Conservation (phyloP, 2,888 invertebrate species). For the Philaethria dido region DNA sequence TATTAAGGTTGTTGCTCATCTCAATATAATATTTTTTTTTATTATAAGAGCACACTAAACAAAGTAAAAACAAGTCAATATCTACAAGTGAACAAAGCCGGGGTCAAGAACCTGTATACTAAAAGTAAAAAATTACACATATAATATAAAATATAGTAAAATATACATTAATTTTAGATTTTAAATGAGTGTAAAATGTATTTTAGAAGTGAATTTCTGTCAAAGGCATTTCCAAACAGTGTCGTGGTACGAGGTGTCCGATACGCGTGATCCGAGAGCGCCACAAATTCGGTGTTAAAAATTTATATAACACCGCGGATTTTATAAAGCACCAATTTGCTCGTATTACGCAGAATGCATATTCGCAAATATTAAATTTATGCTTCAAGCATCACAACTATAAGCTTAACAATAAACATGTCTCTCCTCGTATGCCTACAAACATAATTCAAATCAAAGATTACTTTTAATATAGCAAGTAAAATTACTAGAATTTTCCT, state of each 20-base stretch:
- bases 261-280: conserved; percentile 66
- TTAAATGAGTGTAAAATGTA: neutral
- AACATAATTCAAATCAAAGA: no score
- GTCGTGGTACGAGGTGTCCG: conserved; percentile 65
- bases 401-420: neutral
- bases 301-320: conserved; percentile 69
- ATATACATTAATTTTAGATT: neutral
- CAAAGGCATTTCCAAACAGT: conserved; percentile 31
- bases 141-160: neutral
- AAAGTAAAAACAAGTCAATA: neutral
- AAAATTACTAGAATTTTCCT: neutral
- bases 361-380: conserved; percentile 10
- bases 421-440: no score
- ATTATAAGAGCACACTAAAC: neutral
- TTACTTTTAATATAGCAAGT: neutral
- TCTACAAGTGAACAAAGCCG: conserved; percentile 5
- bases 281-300: conserved; percentile 73
- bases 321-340: conserved; percentile 50
- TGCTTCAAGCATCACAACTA: neutral
- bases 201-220: conserved; percentile 1
- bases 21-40: neutral
- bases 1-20: neutral
- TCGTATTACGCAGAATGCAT: conserved; percentile 32
- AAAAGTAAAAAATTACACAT: neutral
- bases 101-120: neutral